phyloP scores from a whole-genome alignment of 1,140 invertebrate species.

The Anastrepha ludens region DNA sequence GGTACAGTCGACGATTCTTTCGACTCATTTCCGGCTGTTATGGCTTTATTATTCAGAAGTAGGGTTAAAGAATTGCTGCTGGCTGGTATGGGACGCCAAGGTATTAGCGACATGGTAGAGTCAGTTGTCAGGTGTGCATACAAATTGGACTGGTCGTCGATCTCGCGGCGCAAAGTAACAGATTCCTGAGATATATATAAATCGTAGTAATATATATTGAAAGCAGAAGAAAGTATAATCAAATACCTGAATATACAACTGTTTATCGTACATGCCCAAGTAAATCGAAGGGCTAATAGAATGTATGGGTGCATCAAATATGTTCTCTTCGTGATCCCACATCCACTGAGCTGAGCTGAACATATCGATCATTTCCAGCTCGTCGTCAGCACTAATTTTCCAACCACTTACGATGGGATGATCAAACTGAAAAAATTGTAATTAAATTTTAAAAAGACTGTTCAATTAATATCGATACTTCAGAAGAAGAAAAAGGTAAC shows the following conservation, averaged over 20 bases:
- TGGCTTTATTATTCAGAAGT: conserved; percentile 66
- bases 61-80: conserved; percentile 69
- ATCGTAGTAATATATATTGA: background rate
- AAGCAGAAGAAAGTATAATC: conserved; percentile 59
- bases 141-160: conserved; percentile 63
- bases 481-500: no score
- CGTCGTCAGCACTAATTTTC: conserved; percentile 79
- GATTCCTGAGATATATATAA: conserved; percentile 62
- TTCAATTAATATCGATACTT: conserved; percentile 7
- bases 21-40: conserved; percentile 50
- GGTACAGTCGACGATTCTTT: background rate
- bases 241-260: conserved; percentile 86
- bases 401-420: conserved; percentile 90
- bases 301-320: conserved; percentile 52
- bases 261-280: conserved; percentile 88
- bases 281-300: conserved; percentile 81
- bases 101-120: conserved; percentile 76
- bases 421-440: conserved; percentile 78
- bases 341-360: conserved; percentile 79
- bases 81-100: conserved; percentile 82
- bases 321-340: conserved; percentile 68
- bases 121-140: conserved; percentile 70
- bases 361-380: conserved; percentile 84
- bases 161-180: conserved; percentile 71
- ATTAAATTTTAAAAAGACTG: background rate